Base-by-base conservation (phyloP, 2,797 vertebrate genomes). In the Distichodus sexfasciatus region DNA sequence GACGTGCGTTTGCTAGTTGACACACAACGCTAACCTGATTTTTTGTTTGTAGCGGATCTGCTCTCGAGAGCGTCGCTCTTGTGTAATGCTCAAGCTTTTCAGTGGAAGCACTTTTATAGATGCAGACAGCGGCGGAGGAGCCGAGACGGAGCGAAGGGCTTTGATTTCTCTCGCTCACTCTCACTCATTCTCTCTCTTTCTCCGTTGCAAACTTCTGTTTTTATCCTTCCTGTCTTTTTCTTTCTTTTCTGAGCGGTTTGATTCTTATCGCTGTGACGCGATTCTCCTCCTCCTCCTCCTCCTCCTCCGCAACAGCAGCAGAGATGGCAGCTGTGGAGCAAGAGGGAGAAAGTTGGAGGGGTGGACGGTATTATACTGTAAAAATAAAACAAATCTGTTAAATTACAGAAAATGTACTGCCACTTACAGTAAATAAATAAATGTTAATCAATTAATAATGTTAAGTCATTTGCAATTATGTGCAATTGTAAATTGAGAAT, bases 111-210 rank as follows among this genome's bases (percentile, higher is more conserved):
- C 80, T 81, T 83, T 76, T 83, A 84, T 84, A 88, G 83, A 86
- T 83, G 74, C 78, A 78, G 83, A 82, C 81, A 79, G 85, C 89
- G 88, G 86, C 82, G 76, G 83, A 81, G 85, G 84, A 84, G 86
- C 81, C 35, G 79, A 75, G 51, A 76, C 1, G 75, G 81, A 81
- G 83, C 80, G 35, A 51, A 71, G 79, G 71, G 48, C 85, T 90
- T 85, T 90, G 85, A 87, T 88, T 81, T 40, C 40, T 73, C 66
- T 73, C 57, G 31, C 58, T 43, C 21, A 77, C 77, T 75, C 64
- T 81, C 12, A 48, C 6, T 62, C 19, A 60, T 23, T 62, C 31
- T 29, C 24, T 62, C 48, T 57, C 63, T 46, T n/a, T 38, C 72
- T 71, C 70, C 76, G 61, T 62, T 38, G 65, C 72, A 72, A 68